phyloP scores from a whole-genome alignment of 2,113 vertebrate species.

The Microtus pennsylvanicus region DNA sequence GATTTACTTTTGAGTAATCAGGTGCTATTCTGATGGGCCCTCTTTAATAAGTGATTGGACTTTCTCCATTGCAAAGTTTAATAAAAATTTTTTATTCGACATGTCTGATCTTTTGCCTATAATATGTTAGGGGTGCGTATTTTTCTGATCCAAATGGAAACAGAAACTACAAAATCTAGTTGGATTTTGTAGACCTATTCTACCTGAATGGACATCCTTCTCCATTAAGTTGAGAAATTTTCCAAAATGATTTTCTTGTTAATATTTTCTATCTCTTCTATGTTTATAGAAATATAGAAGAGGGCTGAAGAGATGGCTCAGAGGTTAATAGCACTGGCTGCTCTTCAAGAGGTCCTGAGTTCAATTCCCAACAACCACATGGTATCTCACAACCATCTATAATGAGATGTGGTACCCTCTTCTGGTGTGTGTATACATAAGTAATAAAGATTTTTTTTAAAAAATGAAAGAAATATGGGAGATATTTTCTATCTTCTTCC shows the following conservation, averaged over 20 bases:
- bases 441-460: too few species aligned
- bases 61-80: not conserved
- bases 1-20: not conserved
- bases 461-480: too few species aligned
- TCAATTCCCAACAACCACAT: too few species aligned
- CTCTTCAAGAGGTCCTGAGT: too few species aligned
- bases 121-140: not conserved
- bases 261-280: not conserved
- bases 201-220: not conserved
- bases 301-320: too few species aligned
- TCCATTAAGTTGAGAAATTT: not conserved
- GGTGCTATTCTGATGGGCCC: not conserved
- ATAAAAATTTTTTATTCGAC: not conserved
- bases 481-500: too few species aligned
- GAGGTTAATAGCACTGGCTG: too few species aligned
- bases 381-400: too few species aligned
- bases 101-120: not conserved
- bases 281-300: not conserved
- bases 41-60: not conserved
- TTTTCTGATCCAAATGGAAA: not conserved
- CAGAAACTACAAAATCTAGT: not conserved
- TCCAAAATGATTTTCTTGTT: not conserved
- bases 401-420: too few species aligned
- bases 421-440: too few species aligned
- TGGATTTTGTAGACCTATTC: not conserved